Evolutionary conservation across 1,140 invertebrate genomes (phyloP), one percentile per base, ranked within the genome.

Genomic region (Heliconius congener): DNA sequence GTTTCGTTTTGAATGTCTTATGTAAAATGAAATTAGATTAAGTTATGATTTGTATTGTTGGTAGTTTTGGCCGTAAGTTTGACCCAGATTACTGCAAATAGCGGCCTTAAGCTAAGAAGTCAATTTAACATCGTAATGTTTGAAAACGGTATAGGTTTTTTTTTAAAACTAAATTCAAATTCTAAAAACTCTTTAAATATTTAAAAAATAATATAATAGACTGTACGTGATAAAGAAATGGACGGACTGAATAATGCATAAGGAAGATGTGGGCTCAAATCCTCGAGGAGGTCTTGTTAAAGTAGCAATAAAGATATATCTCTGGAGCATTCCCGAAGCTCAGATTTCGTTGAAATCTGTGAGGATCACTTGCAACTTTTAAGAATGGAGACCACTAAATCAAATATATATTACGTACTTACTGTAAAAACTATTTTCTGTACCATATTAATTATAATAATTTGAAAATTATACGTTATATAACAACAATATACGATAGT

Each of bases 1-100:
- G 74, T 80, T 82, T 73, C 81, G 76, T 82, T 70, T 18, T 27
- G 55, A 19, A 27, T 66, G 27, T 66, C 60, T 27, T 66, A 66
- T 66, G 60, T 30, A 70, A 77, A 77, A 71, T 72, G 70, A 11
- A 71, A 72, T 70, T 71, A 77, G 39, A 71, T 27, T 66, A 66
- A 66, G 23, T 66, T 66, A 66, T 66, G 60, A 66, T 66, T 66
- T 66, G 9, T 66, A 66, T 30, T 66, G 60, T 66, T 66, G 60
- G 23, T 66, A 66, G 60, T 66, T 66, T 66, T 27, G 23, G 60
- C 9, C 1, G 27, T 66, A 27, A 66, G 60, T 66, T 66, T 66
- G 60, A 66, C 60, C 60, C 23, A 66, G 60, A 66, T 66, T 30
- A 27, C 23, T 8, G 19, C n/a, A 23, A 52, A 52, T 8, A 23